Conservation (phyloP, 2,113 vertebrate genomes). For the Ia io region DNA sequence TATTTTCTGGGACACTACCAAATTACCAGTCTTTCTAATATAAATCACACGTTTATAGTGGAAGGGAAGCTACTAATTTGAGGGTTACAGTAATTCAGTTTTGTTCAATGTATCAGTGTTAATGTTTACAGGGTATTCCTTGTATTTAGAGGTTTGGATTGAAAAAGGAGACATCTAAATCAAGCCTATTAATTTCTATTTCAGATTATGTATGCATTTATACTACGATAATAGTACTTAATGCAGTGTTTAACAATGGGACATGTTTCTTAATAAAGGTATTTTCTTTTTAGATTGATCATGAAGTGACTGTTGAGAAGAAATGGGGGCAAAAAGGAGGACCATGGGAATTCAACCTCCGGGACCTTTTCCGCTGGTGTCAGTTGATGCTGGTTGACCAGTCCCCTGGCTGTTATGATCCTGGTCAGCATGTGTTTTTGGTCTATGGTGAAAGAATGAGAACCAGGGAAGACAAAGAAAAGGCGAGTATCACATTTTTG, state of each 20-base stretch:
- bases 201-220: background rate
- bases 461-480: conserved; percentile 89
- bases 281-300: conserved; percentile 85
- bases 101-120: background rate
- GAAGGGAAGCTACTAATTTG: background rate
- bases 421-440: conserved; percentile 93
- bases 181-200: conserved; percentile 28
- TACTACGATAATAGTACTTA: background rate
- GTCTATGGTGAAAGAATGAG: conserved; percentile 97
- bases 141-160: background rate
- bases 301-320: conserved; percentile 90
- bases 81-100: background rate
- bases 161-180: background rate
- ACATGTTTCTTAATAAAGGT: background rate
- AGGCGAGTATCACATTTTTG: conserved; percentile 78
- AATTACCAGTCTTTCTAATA: background rate
- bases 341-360: conserved; percentile 98
- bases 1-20: background rate
- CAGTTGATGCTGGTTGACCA: conserved; percentile 97
- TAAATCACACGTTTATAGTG: background rate
- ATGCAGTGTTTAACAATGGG: background rate
- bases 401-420: conserved; percentile 91
- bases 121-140: background rate
- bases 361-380: conserved; percentile 98
- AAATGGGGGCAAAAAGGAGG: conserved; percentile 96